Conservation (phyloP, 2,888 invertebrate species). For the Drosophila phalerata region DNA sequence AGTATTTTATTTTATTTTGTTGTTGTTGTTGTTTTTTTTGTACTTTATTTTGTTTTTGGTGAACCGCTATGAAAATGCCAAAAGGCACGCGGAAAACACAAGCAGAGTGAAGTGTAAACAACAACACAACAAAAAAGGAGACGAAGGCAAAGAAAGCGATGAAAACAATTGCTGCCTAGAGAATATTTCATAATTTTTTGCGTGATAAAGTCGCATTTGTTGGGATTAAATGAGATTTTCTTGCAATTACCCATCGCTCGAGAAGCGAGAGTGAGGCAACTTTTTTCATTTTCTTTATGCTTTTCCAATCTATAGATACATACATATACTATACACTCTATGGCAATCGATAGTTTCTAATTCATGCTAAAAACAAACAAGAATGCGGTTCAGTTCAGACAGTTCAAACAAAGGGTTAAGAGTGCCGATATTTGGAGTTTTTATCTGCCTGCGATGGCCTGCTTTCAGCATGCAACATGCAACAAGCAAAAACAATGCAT, state of each 20-base stretch:
- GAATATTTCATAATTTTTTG: slow-evolving; percentile 80
- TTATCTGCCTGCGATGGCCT: not conserved
- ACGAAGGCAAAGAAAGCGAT: slow-evolving; percentile 10
- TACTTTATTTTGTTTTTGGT: slow-evolving; percentile 31
- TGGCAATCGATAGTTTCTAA: slow-evolving; percentile 65
- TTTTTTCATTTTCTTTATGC: not conserved
- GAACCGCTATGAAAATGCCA: slow-evolving; percentile 52
- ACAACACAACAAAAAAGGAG: slow-evolving; percentile 29
- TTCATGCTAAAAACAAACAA: slow-evolving; percentile 62
- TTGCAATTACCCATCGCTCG: slow-evolving; percentile 77
- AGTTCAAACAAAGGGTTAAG: slow-evolving; percentile 16
- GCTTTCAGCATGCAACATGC: slow-evolving; percentile 14
- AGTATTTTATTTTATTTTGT: slow-evolving; percentile 39
- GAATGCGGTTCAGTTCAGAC: not conserved
- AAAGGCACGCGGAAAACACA: slow-evolving; percentile 63
- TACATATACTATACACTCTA: not conserved
- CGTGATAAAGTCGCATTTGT: slow-evolving; percentile 82
- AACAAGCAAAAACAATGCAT: slow-evolving; percentile 42
- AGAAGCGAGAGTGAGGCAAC: not conserved
- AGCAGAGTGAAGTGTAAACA: slow-evolving; percentile 65
- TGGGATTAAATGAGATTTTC: slow-evolving; percentile 83
- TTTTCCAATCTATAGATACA: not conserved
- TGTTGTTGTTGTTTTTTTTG: slow-evolving; percentile 14
- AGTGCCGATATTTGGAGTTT: slow-evolving; percentile 4
- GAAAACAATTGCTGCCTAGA: slow-evolving; percentile 64